Evolutionary conservation across 2,113 vertebrate species (phyloP).

Genomic region (Phyllostomus discolor): DNA sequence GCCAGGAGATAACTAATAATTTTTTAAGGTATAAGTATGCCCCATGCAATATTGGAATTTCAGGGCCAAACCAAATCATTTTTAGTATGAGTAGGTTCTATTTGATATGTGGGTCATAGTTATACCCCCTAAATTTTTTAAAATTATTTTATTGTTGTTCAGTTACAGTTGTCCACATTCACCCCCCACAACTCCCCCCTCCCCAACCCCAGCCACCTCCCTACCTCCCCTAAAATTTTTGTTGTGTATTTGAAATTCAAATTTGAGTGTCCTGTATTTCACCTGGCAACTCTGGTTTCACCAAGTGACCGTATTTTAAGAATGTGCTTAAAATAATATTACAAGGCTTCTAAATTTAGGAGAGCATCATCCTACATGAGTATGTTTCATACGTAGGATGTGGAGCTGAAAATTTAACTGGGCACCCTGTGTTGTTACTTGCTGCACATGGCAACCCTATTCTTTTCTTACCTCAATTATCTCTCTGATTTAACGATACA

Average conservation of each 20-base stretch:
- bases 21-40: not conserved
- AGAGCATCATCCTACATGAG: not conserved
- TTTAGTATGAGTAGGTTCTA: not conserved
- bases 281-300: not conserved
- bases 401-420: not conserved
- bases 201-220: no score
- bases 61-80: not conserved
- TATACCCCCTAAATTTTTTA: not conserved
- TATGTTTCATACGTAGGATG: not conserved
- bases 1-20: not conserved
- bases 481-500: not conserved
- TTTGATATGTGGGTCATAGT: not conserved
- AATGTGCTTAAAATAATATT: not conserved
- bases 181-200: no score
- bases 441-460: not conserved
- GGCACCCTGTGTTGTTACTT: not conserved
- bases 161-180: no score
- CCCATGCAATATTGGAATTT: not conserved
- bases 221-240: not conserved
- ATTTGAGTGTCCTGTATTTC: not conserved
- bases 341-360: not conserved
- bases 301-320: not conserved
- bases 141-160: no score
- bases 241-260: not conserved
- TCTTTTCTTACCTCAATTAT: not conserved